A percentile compares a stretch with the other conserved stretches of the same genome.
phyloP scores from a whole-genome alignment of 2,113 vertebrate species.

The Hoplias malabaricus region DNA sequence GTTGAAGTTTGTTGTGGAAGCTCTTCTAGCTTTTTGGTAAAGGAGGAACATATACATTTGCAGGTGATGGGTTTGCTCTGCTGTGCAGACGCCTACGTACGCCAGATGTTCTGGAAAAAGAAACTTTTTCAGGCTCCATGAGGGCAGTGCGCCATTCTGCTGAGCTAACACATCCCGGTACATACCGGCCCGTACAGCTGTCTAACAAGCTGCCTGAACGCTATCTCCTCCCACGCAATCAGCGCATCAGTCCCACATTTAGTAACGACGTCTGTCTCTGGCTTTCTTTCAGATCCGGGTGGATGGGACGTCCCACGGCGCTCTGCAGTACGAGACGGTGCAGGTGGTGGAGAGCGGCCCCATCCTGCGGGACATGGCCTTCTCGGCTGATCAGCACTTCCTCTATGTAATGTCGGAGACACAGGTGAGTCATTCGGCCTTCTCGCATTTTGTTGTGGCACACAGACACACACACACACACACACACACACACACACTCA shows the following conservation, averaged over 20 bases:
- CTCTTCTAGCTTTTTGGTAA: constrained; percentile 28
- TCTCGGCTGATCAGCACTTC: constrained; percentile 87
- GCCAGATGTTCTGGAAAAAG: constrained; percentile 32
- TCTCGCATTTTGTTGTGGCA: not conserved
- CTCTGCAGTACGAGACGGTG: constrained; percentile 89
- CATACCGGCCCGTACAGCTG: constrained; percentile 58
- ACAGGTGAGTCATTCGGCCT: constrained; percentile 80
- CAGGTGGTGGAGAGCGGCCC: constrained; percentile 89
- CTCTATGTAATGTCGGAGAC: constrained; percentile 96
- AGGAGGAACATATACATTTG: not conserved
- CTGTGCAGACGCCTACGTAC: not conserved
- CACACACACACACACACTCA: not conserved
- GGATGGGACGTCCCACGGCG: constrained; percentile 82
- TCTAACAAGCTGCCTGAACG: constrained; percentile 52
- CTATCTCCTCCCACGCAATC: constrained; percentile 1
- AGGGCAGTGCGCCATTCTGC: constrained; percentile 57
- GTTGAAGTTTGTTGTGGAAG: no score
- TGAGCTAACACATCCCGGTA: constrained; percentile 61
- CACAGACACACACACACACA: not conserved
- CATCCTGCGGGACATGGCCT: constrained; percentile 92
- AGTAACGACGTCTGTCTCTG: constrained; percentile 19
- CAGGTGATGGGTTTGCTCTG: not conserved
- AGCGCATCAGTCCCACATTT: not conserved
- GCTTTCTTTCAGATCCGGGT: constrained; percentile 83
- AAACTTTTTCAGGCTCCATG: constrained; percentile 30